Evolutionary conservation across 2,888 invertebrate species (phyloP).

Genomic region (Drosophila pseudotakahashii): DNA sequence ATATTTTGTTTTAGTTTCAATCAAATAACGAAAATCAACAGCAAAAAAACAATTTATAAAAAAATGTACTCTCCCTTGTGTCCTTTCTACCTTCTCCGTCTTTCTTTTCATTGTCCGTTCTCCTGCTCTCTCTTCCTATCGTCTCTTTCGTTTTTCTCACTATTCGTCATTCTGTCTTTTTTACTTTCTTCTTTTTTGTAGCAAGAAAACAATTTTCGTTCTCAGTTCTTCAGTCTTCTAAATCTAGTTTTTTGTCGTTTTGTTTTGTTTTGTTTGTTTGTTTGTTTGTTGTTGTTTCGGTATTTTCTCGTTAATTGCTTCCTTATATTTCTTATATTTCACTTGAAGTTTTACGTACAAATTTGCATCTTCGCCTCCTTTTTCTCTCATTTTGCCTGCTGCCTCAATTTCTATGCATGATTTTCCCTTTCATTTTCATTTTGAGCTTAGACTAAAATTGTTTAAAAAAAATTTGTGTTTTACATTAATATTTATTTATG

Average conservation of each 20-base stretch:
- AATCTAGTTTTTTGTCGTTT: conserved; percentile 61
- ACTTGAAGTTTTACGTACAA: conserved; percentile 75
- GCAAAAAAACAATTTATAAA: conserved; percentile 66
- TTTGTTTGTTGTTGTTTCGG: conserved; percentile 48
- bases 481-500: conserved; percentile 73
- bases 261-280: conserved; percentile 23
- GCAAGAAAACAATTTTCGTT: conserved; percentile 53
- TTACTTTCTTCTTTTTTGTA: conserved; percentile 15
- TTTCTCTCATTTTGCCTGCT: conserved; percentile 17
- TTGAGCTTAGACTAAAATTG: conserved; percentile 52
- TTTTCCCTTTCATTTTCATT: conserved; percentile 24
- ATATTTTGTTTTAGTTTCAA: conserved; percentile 39
- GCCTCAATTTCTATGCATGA: conserved; percentile 15
- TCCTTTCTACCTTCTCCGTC: conserved; percentile 21
- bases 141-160: conserved; percentile 1
- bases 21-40: conserved; percentile 77
- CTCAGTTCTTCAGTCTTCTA: conserved; percentile 78
- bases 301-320: conserved; percentile 63
- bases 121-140: conserved; percentile 11
- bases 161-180: conserved; percentile 33
- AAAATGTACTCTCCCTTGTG: conserved; percentile 40
- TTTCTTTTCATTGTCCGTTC: conserved; percentile 28
- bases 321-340: conserved; percentile 29
- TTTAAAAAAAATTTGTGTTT: conserved; percentile 68
- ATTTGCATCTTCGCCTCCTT: conserved; percentile 43